Evolutionary conservation across 2,888 invertebrate species (phyloP), one percentile per base, ranked within the genome.

Genomic region (Cosmia pyralina): DNA sequence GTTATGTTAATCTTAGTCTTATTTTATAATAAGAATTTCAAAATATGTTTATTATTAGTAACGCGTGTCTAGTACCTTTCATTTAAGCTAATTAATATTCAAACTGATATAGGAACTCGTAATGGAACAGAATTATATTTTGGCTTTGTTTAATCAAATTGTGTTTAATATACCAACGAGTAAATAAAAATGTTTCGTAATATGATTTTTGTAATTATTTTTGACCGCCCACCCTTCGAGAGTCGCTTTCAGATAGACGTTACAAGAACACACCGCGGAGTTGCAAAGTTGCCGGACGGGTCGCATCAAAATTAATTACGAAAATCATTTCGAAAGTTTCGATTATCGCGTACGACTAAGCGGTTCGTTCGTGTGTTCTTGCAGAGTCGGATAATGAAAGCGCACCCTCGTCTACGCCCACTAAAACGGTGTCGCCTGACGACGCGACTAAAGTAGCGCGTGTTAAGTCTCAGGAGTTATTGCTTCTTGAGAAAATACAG

Each of bases 331-430:
- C 70, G 81, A 80, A 84, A 68, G 66, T 79, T 82, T 82, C 65
- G 84, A 75, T 80, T 77, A 62, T 80, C 76, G 83, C 85, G 88
- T 59, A 84, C 87, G 89, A 92, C 88, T 94, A 92, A 94, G 91
- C 91, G 92, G 89, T 90, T 86, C 88, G 89, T 91, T 90, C 90
- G 94, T 97, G 97, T 97, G 96, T 97, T 97, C 97, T 97, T 97
- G 96, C 97, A 98, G 98, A 98, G 95, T 98, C 98, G 89, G 98
- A 98, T 96, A 97, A 96, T 93, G 98, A 98, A 96, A 97, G 97
- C 92, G 96, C 96, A 85, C 97, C 97, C 44, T 97, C 97, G 52
- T 95, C 95, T 73, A 97, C 97, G 83, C 97, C 97, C 77, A 95
- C 94, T 79, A 96, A 96, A 89, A 91, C 91, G 71, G 92, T 90